phyloP scores from a whole-genome alignment of 2,888 invertebrate genomes.

The Beris morrisii region DNA sequence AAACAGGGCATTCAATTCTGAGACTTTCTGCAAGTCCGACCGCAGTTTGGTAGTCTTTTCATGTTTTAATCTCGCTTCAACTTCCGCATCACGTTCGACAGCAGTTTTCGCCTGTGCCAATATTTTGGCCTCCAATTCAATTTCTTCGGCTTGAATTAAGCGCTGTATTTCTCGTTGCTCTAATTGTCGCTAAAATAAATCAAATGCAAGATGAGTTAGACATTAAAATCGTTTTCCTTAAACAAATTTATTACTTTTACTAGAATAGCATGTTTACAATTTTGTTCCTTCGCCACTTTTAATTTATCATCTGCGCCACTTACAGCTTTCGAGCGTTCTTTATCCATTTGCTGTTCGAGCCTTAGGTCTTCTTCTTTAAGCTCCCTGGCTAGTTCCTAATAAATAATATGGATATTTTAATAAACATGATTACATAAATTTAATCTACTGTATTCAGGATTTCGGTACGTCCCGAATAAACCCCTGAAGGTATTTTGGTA shows the following conservation, averaged over 20 bases:
- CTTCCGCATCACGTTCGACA: constrained; percentile 49
- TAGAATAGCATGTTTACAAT: constrained; percentile 50
- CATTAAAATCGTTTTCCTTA: background rate
- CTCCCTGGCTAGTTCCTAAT: constrained; percentile 47
- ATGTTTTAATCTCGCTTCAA: constrained; percentile 45
- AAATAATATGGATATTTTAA: constrained; percentile 5
- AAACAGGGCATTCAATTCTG: constrained; percentile 51
- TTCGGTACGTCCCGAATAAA: no score
- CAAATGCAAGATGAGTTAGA: constrained; percentile 3
- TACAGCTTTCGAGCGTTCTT: constrained; percentile 48
- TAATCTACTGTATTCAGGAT: no score
- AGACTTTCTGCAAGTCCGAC: constrained; percentile 49
- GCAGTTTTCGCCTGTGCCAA: constrained; percentile 47
- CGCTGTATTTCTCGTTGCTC: constrained; percentile 50
- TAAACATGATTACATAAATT: background rate
- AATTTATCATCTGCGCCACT: constrained; percentile 49
- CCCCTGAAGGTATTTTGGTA: no score
- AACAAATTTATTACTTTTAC: constrained; percentile 42
- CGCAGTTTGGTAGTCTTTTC: constrained; percentile 51
- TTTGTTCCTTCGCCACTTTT: constrained; percentile 44
- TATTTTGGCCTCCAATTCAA: constrained; percentile 52
- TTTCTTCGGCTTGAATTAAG: constrained; percentile 52
- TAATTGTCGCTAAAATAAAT: constrained; percentile 46
- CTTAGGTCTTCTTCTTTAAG: constrained; percentile 51
- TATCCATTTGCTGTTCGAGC: constrained; percentile 51